These are phyloP conservation scores for Dasyurus viverrinus DNA, from an alignment of 2,113 vertebrate species.

Conservation along the genomic window DNA sequence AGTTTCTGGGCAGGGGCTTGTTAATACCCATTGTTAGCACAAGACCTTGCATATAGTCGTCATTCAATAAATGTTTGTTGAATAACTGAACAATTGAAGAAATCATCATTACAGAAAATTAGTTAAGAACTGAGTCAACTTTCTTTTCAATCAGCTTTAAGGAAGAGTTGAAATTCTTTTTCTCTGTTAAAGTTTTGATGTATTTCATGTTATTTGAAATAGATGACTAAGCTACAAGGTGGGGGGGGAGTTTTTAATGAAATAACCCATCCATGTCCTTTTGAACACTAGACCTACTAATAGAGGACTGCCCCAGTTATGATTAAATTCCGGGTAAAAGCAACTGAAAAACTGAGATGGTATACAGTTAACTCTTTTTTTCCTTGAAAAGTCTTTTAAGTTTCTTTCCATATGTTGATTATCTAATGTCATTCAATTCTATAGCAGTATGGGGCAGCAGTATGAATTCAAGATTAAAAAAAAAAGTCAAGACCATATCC, in stretches of 20 bases:
- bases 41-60: background rate
- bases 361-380: background rate
- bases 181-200: background rate
- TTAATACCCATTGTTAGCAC: background rate
- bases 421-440: background rate
- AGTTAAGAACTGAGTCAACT: background rate
- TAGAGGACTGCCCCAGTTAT: background rate
- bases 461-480: background rate
- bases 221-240: background rate
- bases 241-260: background rate
- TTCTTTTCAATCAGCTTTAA: background rate
- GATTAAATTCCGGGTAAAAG: background rate
- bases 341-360: background rate
- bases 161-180: background rate
- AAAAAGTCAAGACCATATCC: background rate
- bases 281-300: background rate
- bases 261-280: background rate
- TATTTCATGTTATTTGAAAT: background rate
- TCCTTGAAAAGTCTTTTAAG: background rate
- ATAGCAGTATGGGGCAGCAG: background rate
- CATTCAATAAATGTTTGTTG: background rate
- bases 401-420: background rate
- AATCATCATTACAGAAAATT: background rate
- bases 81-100: background rate
- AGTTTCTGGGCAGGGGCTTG: background rate